These are phyloP conservation scores for Phalera bucephala DNA, from an alignment of 2,888 invertebrate species.

Conservation along the genomic window DNA sequence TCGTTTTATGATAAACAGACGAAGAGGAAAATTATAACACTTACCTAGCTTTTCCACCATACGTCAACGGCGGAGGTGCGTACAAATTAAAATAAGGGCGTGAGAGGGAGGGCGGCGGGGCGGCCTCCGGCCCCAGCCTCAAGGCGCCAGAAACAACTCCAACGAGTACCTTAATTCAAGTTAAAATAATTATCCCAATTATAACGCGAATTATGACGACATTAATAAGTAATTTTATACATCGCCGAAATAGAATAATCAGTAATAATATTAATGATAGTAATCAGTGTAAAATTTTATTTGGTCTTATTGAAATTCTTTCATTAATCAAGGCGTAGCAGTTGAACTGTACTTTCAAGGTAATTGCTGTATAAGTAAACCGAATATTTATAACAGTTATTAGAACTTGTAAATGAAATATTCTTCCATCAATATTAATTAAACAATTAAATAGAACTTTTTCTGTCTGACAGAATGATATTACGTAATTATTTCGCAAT, in stretches of 20 bases:
- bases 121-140: constrained; percentile 2
- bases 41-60: constrained; percentile 18
- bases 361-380: too few species aligned
- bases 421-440: neutral
- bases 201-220: constrained; percentile 28
- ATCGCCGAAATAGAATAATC: too few species aligned
- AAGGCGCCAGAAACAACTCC: constrained; percentile 5
- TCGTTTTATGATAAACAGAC: constrained; percentile 13
- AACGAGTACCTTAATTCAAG: constrained; percentile 20
- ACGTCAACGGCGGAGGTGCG: constrained; percentile 17
- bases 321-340: constrained; percentile 1
- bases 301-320: constrained; percentile 8
- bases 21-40: constrained; percentile 9
- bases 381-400: too few species aligned
- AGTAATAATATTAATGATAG: too few species aligned
- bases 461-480: neutral
- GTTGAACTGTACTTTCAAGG: too few species aligned
- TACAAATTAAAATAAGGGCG: constrained; percentile 23
- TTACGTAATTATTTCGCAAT: constrained; percentile 20
- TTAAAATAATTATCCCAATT: constrained; percentile 31
- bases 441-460: neutral
- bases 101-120: constrained; percentile 10
- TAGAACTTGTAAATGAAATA: too few species aligned
- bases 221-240: constrained; percentile 14
- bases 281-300: too few species aligned